These are phyloP conservation scores for Oryzias woworae DNA, from an alignment of 2,113 vertebrate species.

Conservation along the genomic window DNA sequence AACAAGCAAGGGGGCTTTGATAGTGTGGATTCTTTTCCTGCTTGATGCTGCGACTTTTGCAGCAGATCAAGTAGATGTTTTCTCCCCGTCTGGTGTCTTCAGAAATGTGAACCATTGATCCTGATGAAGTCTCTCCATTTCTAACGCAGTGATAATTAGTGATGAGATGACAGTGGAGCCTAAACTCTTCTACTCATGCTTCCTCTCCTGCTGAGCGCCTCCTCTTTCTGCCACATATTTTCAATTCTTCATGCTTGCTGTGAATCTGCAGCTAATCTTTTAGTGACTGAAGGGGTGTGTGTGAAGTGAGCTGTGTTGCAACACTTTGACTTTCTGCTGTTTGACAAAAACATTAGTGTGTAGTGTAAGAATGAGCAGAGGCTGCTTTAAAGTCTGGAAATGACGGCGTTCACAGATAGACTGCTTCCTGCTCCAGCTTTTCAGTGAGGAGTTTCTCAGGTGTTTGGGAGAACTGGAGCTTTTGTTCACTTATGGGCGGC, in stretches of 20 bases:
- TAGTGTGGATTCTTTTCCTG: neutral
- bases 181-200: too few relatives aligned
- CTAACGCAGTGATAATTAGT: conserved; percentile 68
- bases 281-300: neutral
- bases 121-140: conserved; percentile 64
- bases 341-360: neutral
- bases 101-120: conserved; percentile 12
- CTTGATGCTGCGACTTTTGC: conserved; percentile 12
- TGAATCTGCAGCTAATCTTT: conserved; percentile 1
- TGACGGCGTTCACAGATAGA: conserved; percentile 7
- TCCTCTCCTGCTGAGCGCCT: conserved; percentile 40
- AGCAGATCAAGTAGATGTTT: conserved; percentile 38
- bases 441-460: too few relatives aligned
- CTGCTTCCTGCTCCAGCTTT: neutral
- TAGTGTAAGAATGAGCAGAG: conserved; percentile 23
- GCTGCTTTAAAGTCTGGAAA: conserved; percentile 4
- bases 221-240: conserved; percentile 50
- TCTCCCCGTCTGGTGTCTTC: conserved; percentile 45
- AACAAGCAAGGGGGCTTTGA: too few relatives aligned
- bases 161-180: too few relatives aligned
- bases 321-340: conserved; percentile 11
- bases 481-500: too few relatives aligned
- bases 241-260: conserved; percentile 48
- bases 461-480: too few relatives aligned
- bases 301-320: conserved; percentile 12